Percentiles rank a stretch among this genome's conserved stretches.
phyloP scores from a whole-genome alignment of 2,113 vertebrate species.

The Dicrurus megarhynchus region DNA sequence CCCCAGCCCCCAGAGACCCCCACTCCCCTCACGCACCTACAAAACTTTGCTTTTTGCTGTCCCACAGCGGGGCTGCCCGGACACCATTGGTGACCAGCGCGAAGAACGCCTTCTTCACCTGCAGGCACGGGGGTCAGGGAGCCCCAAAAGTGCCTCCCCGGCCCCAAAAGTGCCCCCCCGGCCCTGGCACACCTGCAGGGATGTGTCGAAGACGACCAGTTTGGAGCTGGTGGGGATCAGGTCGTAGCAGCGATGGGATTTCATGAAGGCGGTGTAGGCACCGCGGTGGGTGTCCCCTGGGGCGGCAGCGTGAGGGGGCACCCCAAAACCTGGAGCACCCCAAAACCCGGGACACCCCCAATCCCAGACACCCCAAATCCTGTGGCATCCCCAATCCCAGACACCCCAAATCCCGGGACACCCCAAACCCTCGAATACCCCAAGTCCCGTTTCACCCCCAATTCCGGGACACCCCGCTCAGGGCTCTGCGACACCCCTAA shows the following conservation, averaged over 20 bases:
- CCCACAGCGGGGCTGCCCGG: conserved; percentile 94
- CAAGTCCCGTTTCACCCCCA: too few species aligned
- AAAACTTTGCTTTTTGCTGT: conserved; percentile 96
- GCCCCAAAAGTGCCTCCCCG: background rate
- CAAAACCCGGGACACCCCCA: background rate
- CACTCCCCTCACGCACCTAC: conserved; percentile 78
- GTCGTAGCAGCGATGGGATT: conserved; percentile 95
- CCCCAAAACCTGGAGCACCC: background rate
- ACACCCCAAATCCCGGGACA: rapidly evolving
- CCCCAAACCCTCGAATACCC: too few species aligned
- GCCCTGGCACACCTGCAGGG: conserved; percentile 83
- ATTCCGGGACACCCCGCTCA: background rate
- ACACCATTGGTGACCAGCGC: conserved; percentile 96
- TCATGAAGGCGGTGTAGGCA: conserved; percentile 94
- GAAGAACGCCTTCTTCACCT: conserved; percentile 99
- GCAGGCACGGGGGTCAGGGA: background rate
- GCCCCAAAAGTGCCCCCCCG: background rate
- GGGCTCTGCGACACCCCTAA: rapidly evolving
- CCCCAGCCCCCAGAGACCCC: background rate
- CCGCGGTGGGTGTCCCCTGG: conserved; percentile 77
- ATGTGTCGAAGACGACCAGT: conserved; percentile 96
- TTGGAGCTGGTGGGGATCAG: conserved; percentile 98
- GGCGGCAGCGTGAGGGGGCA: background rate
- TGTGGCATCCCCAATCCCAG: background rate
- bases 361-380: background rate